Evolutionary conservation across 2,113 vertebrate species (phyloP).

Genomic region (Sphaerodactylus townsendi): DNA sequence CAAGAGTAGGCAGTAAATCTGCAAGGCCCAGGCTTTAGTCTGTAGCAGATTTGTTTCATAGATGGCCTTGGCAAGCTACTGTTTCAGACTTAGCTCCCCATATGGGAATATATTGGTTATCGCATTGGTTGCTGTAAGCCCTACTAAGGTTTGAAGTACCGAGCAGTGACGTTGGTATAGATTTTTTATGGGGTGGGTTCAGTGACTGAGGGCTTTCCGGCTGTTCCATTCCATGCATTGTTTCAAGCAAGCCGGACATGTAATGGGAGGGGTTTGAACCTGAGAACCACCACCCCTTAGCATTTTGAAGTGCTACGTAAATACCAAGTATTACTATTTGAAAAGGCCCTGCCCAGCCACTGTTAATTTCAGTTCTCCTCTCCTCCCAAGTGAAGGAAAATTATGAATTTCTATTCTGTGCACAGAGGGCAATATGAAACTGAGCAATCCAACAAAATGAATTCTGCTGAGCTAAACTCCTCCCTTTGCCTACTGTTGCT

Average conservation of each 20-base stretch:
- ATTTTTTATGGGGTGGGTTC: too few species aligned
- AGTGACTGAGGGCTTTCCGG: too few species aligned
- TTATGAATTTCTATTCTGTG: background rate
- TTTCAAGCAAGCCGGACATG: too few species aligned
- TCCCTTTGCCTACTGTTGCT: too few species aligned
- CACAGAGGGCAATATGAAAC: background rate
- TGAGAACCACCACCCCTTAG: too few species aligned
- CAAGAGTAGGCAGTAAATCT: background rate
- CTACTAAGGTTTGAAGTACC: background rate
- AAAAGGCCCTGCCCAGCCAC: background rate
- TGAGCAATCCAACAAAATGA: background rate
- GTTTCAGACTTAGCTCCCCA: too few species aligned
- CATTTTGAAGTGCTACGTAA: background rate
- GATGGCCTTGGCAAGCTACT: background rate
- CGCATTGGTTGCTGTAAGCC: background rate
- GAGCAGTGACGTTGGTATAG: too few species aligned
- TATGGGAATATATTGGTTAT: background rate
- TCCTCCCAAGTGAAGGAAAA: background rate
- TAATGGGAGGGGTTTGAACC: too few species aligned
- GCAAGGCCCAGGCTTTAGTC: background rate
- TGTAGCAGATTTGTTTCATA: background rate
- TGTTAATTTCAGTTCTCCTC: background rate
- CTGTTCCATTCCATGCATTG: too few species aligned
- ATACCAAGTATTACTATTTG: background rate
- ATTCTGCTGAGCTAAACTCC: background rate